Percentiles rank a stretch among this genome's conserved stretches.
phyloP scores from a whole-genome alignment of 2,113 vertebrate species.

The Perognathus longimembris region DNA sequence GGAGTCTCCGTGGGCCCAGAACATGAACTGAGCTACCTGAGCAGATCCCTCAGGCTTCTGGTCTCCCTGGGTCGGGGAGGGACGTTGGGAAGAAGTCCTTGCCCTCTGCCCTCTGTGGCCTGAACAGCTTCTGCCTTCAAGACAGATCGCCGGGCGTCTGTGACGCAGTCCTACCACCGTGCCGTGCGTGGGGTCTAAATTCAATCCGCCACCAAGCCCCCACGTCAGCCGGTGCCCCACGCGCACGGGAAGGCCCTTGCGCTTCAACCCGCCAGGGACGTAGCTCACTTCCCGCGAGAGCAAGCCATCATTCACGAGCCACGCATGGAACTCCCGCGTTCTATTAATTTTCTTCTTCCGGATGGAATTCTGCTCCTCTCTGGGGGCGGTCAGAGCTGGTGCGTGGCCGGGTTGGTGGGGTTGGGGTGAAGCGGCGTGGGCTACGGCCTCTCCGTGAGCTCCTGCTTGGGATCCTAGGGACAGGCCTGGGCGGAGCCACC shows the following conservation, averaged over 20 bases:
- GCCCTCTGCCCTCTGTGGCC: neutral
- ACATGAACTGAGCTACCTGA: constrained; percentile 62
- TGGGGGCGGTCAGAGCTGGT: rapidly evolving
- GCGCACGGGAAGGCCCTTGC: neutral
- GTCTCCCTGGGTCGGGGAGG: constrained; percentile 56
- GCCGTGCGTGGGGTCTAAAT: neutral
- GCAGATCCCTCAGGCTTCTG: constrained; percentile 65
- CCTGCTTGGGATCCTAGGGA: neutral
- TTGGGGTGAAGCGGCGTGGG: rapidly evolving
- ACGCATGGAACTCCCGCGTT: too few species aligned
- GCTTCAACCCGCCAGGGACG: neutral
- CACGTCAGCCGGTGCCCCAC: neutral
- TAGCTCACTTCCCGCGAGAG: neutral
- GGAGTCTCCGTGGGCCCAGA: constrained; percentile 22
- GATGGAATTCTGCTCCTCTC: rapidly evolving
- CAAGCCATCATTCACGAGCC: neutral
- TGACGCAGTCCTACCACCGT: neutral
- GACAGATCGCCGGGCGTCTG: neutral
- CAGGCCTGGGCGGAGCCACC: too few species aligned
- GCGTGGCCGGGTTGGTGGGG: too few species aligned
- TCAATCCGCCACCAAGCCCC: neutral
- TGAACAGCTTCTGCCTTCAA: neutral
- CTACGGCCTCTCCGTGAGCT: rapidly evolving
- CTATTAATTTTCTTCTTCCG: neutral
- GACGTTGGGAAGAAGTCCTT: neutral